These are phyloP conservation scores for Abrostola tripartita DNA, from an alignment of 2,888 invertebrate genomes.

Conservation along the genomic window DNA sequence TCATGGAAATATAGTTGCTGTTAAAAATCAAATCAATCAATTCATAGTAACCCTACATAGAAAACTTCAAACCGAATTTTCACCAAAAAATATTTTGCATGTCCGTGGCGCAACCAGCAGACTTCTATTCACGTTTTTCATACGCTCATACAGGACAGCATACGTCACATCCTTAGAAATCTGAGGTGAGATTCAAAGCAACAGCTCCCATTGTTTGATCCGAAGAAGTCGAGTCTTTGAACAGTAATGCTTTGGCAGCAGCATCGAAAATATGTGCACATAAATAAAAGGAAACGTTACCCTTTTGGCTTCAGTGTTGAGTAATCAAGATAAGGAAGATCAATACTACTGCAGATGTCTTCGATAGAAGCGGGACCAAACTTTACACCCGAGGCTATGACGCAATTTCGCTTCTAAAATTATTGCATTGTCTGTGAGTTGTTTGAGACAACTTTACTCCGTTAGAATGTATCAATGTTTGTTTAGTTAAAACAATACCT, in stretches of 20 bases:
- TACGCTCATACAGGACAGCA: not conserved
- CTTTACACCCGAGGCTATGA: constrained; percentile 8
- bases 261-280: constrained; percentile 10
- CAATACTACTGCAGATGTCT: constrained; percentile 26
- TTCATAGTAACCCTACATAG: too few relatives aligned
- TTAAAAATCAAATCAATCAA: too few relatives aligned
- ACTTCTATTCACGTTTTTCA: not conserved
- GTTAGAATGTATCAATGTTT: constrained; percentile 3
- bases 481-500: not conserved
- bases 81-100: not conserved
- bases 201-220: constrained; percentile 14
- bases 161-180: constrained; percentile 2
- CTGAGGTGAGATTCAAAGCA: constrained; percentile 11
- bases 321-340: constrained; percentile 41
- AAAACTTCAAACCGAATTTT: too few relatives aligned
- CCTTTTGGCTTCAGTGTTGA: constrained; percentile 20
- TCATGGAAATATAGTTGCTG: too few relatives aligned
- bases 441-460: constrained; percentile 6
- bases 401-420: constrained; percentile 14
- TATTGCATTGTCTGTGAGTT: constrained; percentile 8
- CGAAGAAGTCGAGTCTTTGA: constrained; percentile 3
- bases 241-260: constrained; percentile 10
- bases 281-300: constrained; percentile 28
- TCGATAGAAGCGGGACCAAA: constrained; percentile 13
- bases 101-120: not conserved